phyloP scores from a whole-genome alignment of 1,140 invertebrate species.

The Lordiphosa collinella region DNA sequence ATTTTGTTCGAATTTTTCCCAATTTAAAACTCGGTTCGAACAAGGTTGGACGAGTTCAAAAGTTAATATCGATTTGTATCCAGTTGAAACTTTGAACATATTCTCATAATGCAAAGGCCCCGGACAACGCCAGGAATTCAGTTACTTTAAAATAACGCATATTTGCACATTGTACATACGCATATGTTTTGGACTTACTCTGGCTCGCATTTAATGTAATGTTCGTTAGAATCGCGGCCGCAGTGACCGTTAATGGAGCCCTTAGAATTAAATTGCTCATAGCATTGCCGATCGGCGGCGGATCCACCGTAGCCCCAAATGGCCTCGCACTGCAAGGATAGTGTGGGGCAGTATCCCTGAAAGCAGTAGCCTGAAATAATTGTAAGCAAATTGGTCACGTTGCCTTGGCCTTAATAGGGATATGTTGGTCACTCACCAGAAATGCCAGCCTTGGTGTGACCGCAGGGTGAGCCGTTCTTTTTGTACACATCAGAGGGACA shows the following conservation, averaged over 20 bases:
- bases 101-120: too few species aligned
- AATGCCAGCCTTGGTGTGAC: slow-evolving; percentile 79
- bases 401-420: background rate
- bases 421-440: slow-evolving; percentile 42
- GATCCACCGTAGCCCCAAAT: slow-evolving; percentile 93
- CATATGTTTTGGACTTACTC: slow-evolving; percentile 84
- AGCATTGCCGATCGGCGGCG: slow-evolving; percentile 91
- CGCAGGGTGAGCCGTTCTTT: slow-evolving; percentile 94
- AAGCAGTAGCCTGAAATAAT: slow-evolving; percentile 88
- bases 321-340: slow-evolving; percentile 91
- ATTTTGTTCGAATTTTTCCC: too few species aligned
- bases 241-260: slow-evolving; percentile 96
- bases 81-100: too few species aligned
- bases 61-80: too few species aligned
- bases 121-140: too few species aligned
- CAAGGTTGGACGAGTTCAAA: too few species aligned
- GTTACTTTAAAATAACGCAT: too few species aligned
- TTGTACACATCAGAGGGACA: slow-evolving; percentile 94
- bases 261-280: slow-evolving; percentile 95
- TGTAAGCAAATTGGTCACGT: background rate
- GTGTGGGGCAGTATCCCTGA: slow-evolving; percentile 93
- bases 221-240: slow-evolving; percentile 88
- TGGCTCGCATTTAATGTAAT: slow-evolving; percentile 91
- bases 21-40: too few species aligned
- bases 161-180: too few species aligned